A percentile compares a stretch with the other conserved stretches of the same genome.
phyloP scores from a whole-genome alignment of 1,140 invertebrate species.

The Hylyphantes graminicola region DNA sequence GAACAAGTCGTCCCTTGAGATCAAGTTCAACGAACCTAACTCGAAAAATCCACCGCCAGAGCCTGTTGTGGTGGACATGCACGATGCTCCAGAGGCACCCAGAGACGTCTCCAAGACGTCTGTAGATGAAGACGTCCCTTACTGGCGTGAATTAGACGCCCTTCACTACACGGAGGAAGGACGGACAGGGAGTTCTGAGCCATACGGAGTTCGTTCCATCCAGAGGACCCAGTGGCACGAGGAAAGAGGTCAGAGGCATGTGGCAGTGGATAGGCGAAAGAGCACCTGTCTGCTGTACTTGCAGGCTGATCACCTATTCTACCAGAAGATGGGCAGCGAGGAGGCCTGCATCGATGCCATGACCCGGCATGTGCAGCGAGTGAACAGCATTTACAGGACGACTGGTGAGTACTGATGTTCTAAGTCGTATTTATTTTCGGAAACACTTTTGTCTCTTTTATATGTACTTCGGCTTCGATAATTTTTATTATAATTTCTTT shows the following conservation, averaged over 20 bases:
- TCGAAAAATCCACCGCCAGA: background rate
- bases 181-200: conserved; percentile 55
- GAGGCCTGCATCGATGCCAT: conserved; percentile 95
- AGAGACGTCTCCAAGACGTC: conserved; percentile 23
- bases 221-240: conserved; percentile 63
- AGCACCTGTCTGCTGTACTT: conserved; percentile 90
- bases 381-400: conserved; percentile 90
- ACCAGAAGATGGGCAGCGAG: conserved; percentile 88
- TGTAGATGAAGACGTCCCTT: conserved; percentile 28
- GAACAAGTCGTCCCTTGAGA: no score
- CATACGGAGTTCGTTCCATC: conserved; percentile 63
- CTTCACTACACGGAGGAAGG: conserved; percentile 61
- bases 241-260: conserved; percentile 69
- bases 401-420: conserved; percentile 75
- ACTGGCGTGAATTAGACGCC: conserved; percentile 62
- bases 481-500: no score
- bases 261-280: conserved; percentile 81
- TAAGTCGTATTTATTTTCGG: background rate
- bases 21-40: no score
- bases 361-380: conserved; percentile 91
- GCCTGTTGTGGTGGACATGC: background rate
- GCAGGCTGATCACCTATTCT: conserved; percentile 95
- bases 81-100: background rate
- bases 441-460: background rate
- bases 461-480: background rate